These are phyloP conservation scores for Plutomurus gul DNA, from an alignment of 1,140 invertebrate genomes.

Conservation along the genomic window DNA sequence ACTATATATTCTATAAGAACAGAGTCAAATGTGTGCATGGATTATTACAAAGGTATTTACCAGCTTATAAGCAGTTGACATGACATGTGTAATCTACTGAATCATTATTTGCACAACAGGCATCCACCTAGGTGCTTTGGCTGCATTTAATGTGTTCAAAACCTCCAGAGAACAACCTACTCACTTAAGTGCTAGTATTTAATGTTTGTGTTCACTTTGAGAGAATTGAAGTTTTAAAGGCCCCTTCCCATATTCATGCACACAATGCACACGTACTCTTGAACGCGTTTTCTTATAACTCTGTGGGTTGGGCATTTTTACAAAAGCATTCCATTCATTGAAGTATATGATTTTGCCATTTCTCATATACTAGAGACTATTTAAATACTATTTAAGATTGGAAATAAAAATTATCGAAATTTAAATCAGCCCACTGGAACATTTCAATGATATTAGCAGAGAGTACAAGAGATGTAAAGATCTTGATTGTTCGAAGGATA, in stretches of 20 bases:
- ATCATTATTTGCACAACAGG: conserved; percentile 29
- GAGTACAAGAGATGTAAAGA: too few species aligned
- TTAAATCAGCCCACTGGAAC: too few species aligned
- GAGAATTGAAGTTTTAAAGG: too few species aligned
- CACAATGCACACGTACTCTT: neutral
- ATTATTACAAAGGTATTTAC: neutral
- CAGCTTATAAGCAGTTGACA: neutral
- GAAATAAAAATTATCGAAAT: too few species aligned
- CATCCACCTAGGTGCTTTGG: neutral
- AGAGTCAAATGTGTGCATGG: neutral
- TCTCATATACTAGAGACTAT: neutral
- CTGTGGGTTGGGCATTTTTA: neutral
- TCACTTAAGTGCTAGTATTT: too few species aligned
- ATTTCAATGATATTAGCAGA: too few species aligned
- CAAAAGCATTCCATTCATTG: neutral
- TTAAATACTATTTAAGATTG: too few species aligned
- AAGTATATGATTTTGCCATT: neutral
- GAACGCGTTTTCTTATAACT: neutral
- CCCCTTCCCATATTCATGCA: neutral
- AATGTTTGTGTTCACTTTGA: too few species aligned
- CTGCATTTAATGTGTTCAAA: neutral
- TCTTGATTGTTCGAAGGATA: too few species aligned
- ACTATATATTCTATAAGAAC: neutral
- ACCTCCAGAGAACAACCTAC: too few species aligned
- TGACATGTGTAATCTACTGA: conserved; percentile 25